These are phyloP conservation scores for Sminthopsis crassicaudata DNA, from an alignment of 2,113 vertebrate species.

Conservation along the genomic window DNA sequence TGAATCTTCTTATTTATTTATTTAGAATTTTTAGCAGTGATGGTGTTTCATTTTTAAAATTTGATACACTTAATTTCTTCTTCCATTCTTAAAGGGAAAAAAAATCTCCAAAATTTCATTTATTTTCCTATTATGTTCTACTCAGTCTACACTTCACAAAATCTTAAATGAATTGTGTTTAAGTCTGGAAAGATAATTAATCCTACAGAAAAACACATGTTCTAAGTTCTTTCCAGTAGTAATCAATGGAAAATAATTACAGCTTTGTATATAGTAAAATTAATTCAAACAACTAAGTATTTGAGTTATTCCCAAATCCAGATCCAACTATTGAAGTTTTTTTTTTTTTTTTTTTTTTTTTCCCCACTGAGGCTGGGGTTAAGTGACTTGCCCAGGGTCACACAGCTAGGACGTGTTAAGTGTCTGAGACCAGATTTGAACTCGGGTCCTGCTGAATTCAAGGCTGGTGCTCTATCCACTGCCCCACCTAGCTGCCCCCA, in stretches of 20 bases:
- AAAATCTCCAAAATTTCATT: neutral
- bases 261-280: neutral
- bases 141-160: neutral
- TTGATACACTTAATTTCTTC: neutral
- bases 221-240: neutral
- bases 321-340: no score
- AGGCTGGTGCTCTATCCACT: no score
- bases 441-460: no score
- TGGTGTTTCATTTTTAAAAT: neutral
- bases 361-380: no score
- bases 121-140: neutral
- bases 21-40: neutral
- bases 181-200: neutral
- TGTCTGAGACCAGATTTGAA: no score
- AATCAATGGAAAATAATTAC: neutral
- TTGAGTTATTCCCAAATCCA: neutral
- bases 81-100: neutral
- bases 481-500: no score
- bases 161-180: neutral
- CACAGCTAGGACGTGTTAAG: no score
- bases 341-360: no score
- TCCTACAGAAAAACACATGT: neutral
- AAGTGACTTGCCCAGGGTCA: no score
- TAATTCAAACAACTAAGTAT: neutral
- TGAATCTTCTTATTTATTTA: constrained; percentile 2